Conservation (phyloP, 1,140 invertebrate genomes). For the Drosophila ambigua region DNA sequence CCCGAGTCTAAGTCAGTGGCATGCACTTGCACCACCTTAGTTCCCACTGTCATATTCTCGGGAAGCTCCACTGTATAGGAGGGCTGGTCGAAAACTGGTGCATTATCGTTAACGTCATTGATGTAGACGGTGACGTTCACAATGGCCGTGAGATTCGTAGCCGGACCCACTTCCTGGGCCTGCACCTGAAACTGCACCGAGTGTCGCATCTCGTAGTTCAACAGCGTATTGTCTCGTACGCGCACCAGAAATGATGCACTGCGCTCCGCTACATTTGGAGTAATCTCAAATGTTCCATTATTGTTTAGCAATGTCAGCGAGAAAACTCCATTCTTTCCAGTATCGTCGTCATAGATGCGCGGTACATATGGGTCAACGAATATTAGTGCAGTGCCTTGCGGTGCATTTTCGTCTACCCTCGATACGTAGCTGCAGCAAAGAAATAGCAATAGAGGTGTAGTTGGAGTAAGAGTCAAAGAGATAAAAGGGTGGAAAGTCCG, state of each 20-base stretch:
- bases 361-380: conserved; percentile 89
- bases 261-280: conserved; percentile 93
- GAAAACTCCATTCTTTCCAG: conserved; percentile 93
- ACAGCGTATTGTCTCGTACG: conserved; percentile 91
- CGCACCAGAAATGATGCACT: conserved; percentile 91
- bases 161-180: conserved; percentile 91
- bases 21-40: conserved; percentile 89
- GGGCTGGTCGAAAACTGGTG: conserved; percentile 90
- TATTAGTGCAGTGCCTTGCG: conserved; percentile 89
- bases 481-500: conserved; percentile 41
- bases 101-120: conserved; percentile 95
- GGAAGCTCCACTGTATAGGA: conserved; percentile 90
- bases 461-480: conserved; percentile 7
- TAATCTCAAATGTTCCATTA: conserved; percentile 94
- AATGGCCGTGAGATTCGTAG: conserved; percentile 88
- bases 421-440: conserved; percentile 87
- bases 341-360: conserved; percentile 90
- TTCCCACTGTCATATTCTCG: conserved; percentile 92
- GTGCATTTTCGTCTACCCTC: conserved; percentile 92
- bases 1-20: conserved; percentile 91
- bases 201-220: conserved; percentile 93
- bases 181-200: conserved; percentile 90
- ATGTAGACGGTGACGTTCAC: conserved; percentile 92
- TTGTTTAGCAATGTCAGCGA: conserved; percentile 91
- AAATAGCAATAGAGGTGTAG: background rate